Base-by-base conservation (phyloP, 1,140 invertebrate genomes). In the Monochamus saltuarius region DNA sequence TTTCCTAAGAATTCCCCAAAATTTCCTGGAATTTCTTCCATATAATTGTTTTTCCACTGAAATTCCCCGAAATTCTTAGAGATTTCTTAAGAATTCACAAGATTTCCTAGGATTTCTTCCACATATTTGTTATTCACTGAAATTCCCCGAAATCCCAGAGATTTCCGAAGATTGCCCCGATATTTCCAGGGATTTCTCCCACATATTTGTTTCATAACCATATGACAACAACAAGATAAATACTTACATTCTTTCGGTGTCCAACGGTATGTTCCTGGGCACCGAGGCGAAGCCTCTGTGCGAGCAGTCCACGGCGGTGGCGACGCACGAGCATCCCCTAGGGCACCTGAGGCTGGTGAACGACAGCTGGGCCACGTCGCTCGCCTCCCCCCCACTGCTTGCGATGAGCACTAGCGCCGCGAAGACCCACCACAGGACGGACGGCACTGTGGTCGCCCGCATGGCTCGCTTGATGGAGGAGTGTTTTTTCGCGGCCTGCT, bases 231-330 rank as follows among this genome's bases (percentile, higher is more conserved):
- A 60, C 14, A 16, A 45, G 43, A 43, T 53, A 2, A 49, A 42
- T 54, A 93, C 91, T 93, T 77, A 95, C 92, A 94, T 79, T 85
- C 89, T 85, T 77, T 92, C 89, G 49, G 87, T 86, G 70, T 89
- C 85, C 34, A 80, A 72, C 9, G 90, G 89, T 68, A 94, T 81
- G 69, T 87, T 84, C 61, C 84, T 82, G 0, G 92, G 91, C 22
- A 92, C 87, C 72, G 88, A 84, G n/a, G 85, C 85, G 37, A 95
- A 80, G 45, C 85, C 88, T 17, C 89, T 82, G 72, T 89, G 87
- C 39, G 89, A 88, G 75, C 92, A 95, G 73, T 94, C 89, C 22
- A 92, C 86, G 45, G 86, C 86, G 49, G 86, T 81, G 54, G 86
- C 86, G 55, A 83, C 82, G 75, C 92, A 95, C 65, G 85, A 81